Conservation (phyloP, 2,888 invertebrate genomes). For the Sphaerophoria taeniata region DNA sequence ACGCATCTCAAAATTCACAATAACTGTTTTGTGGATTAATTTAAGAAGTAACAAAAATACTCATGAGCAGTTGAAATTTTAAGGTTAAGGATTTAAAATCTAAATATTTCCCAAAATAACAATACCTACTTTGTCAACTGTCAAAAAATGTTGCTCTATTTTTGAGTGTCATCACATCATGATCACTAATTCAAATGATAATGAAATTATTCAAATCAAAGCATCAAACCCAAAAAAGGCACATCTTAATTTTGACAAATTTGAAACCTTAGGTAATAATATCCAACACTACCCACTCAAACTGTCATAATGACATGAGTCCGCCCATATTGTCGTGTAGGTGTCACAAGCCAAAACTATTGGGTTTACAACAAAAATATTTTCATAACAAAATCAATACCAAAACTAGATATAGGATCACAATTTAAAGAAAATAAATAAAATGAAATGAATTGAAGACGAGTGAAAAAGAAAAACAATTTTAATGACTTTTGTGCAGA, state of each 20-base stretch:
- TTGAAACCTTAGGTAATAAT: neutral
- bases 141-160: neutral
- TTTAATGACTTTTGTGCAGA: slow-evolving; percentile 58
- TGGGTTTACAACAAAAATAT: slow-evolving; percentile 25
- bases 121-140: slow-evolving; percentile 6
- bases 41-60: too few relatives aligned
- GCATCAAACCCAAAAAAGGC: neutral
- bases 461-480: slow-evolving; percentile 16
- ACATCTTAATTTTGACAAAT: slow-evolving; percentile 21
- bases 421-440: slow-evolving; percentile 42
- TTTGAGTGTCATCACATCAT: slow-evolving; percentile 7
- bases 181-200: neutral
- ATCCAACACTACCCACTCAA: slow-evolving; percentile 10
- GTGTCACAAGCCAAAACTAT: slow-evolving; percentile 23
- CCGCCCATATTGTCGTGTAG: neutral
- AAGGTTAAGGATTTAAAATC: neutral
- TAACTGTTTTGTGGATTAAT: too few relatives aligned
- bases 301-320: neutral
- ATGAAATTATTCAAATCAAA: neutral
- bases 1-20: too few relatives aligned
- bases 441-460: slow-evolving; percentile 2
- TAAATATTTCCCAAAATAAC: neutral
- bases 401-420: slow-evolving; percentile 14
- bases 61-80: too few relatives aligned
- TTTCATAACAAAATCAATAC: slow-evolving; percentile 51